Conservation (phyloP, 2,797 vertebrate genomes). For the Gadopsis bispinosus region DNA sequence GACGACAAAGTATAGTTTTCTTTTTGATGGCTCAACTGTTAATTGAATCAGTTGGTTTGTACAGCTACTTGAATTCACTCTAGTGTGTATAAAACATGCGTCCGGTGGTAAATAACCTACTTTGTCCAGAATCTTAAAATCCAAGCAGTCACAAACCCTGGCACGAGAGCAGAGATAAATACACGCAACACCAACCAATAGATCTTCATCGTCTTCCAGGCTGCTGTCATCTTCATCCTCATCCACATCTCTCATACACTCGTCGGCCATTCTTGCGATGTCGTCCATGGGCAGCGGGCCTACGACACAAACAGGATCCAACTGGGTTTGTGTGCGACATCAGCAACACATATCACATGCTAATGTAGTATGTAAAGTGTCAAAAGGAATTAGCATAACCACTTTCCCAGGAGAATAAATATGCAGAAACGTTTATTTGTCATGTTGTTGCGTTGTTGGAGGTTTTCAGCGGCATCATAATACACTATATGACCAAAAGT, state of each 20-base stretch:
- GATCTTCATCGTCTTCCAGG: slow-evolving; percentile 92
- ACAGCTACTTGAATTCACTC: background rate
- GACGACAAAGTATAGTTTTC: background rate
- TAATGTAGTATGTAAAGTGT: too few species aligned
- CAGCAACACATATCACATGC: background rate
- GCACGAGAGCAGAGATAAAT: background rate
- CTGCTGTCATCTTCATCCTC: slow-evolving; percentile 88
- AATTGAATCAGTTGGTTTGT: background rate
- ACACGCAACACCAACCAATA: slow-evolving; percentile 86
- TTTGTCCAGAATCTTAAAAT: too few species aligned
- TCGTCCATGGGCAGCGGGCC: slow-evolving; percentile 95
- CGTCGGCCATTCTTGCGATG: slow-evolving; percentile 94
- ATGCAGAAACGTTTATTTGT: background rate
- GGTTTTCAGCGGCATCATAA: background rate
- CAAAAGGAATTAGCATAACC: background rate
- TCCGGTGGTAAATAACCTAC: background rate
- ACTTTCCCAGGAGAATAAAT: background rate
- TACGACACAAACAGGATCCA: slow-evolving; percentile 58
- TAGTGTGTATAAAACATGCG: background rate
- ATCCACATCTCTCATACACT: slow-evolving; percentile 92
- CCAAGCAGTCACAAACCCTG: background rate
- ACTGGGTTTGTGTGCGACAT: background rate
- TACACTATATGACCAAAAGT: background rate
- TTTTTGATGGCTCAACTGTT: background rate
- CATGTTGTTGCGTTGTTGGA: background rate